Percentiles rank a stretch among this genome's conserved stretches.
phyloP scores from a whole-genome alignment of 2,888 invertebrate genomes.

The Myopa tessellatipennis region DNA sequence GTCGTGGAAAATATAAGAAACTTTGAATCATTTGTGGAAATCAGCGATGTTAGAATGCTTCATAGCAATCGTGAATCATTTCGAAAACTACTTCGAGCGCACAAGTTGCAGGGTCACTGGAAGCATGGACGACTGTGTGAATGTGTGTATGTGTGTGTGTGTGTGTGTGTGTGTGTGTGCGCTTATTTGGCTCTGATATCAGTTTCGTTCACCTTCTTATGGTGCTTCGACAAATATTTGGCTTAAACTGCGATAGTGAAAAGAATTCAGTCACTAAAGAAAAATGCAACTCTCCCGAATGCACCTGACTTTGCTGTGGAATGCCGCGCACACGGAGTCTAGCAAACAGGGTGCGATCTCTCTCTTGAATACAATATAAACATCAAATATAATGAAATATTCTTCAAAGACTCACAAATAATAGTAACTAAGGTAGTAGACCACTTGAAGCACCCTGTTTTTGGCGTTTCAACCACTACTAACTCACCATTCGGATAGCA shows the following conservation, averaged over 20 bases:
- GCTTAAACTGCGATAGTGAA: not conserved
- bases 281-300: not conserved
- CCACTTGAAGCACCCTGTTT: no score
- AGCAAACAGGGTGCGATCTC: not conserved
- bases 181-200: not conserved
- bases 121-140: not conserved
- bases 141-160: slow-evolving; percentile 7
- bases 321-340: not conserved
- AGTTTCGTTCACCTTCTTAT: not conserved
- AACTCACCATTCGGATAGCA: no score
- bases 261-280: slow-evolving; percentile 4
- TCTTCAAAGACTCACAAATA: no score
- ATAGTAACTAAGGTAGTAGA: no score
- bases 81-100: not conserved
- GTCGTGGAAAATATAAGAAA: slow-evolving; percentile 5
- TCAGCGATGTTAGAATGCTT: slow-evolving; percentile 3
- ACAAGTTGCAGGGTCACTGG: not conserved
- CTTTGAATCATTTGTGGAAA: slow-evolving; percentile 19
- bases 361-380: no score
- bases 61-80: slow-evolving; percentile 25
- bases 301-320: not conserved
- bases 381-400: no score
- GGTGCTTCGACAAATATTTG: slow-evolving; percentile 11
- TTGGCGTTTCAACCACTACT: no score
- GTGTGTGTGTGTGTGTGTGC: not conserved